phyloP scores from a whole-genome alignment of 2,888 invertebrate species.

The Cephonodes hylas region DNA sequence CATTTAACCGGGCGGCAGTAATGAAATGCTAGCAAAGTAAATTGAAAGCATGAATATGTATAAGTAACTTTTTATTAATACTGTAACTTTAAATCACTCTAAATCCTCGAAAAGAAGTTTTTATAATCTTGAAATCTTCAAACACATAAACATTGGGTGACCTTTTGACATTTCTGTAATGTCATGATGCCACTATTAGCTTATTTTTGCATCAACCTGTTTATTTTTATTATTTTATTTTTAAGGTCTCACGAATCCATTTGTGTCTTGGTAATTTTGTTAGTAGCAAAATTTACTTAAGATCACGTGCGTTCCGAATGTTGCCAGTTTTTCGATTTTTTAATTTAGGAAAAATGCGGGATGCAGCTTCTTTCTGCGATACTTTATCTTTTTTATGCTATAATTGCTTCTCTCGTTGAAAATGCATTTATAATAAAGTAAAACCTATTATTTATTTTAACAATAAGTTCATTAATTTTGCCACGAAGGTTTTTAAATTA shows the following conservation, averaged over 20 bases:
- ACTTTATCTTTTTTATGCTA: neutral
- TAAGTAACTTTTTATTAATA: too few species aligned
- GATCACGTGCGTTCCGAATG: constrained; percentile 46
- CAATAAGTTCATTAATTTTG: too few species aligned
- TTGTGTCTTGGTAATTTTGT: constrained; percentile 78
- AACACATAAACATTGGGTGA: too few species aligned
- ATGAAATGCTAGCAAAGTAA: neutral
- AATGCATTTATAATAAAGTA: neutral
- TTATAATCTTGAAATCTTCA: too few species aligned
- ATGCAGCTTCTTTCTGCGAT: neutral
- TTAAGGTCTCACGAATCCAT: constrained; percentile 19
- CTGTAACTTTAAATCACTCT: too few species aligned
- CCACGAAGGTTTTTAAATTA: too few species aligned
- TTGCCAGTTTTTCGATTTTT: constrained; percentile 17
- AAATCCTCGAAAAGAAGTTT: too few species aligned
- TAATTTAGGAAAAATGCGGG: constrained; percentile 17
- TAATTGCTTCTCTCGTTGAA: neutral
- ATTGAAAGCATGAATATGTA: neutral
- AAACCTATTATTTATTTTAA: too few species aligned
- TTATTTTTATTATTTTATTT: neutral
- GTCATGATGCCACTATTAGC: too few species aligned
- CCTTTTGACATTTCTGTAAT: too few species aligned
- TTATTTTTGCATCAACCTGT: neutral
- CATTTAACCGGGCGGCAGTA: neutral
- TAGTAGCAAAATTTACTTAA: constrained; percentile 75